These are phyloP conservation scores for Zygaena filipendulae DNA, from an alignment of 2,888 invertebrate genomes.

Conservation along the genomic window DNA sequence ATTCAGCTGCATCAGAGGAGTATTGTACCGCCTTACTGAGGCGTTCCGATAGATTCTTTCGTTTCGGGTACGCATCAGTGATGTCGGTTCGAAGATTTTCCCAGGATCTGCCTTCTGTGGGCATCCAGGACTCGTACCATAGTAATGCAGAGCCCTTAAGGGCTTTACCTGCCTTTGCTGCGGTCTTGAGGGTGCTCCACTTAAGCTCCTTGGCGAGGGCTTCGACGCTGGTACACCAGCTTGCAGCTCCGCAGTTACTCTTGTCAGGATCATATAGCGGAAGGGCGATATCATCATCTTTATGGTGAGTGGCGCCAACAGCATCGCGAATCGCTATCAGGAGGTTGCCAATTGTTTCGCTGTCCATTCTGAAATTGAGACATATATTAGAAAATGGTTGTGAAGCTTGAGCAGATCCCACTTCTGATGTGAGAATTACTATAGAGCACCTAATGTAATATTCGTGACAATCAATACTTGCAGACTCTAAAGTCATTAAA, in stretches of 20 bases:
- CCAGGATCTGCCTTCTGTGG: conserved; percentile 10
- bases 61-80: conserved; percentile 8
- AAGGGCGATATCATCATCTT: conserved; percentile 11
- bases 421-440: too few species aligned
- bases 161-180: conserved; percentile 19
- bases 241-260: conserved; percentile 14
- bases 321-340: conserved; percentile 8
- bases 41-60: conserved; percentile 14
- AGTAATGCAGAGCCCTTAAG: conserved; percentile 17
- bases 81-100: conserved; percentile 14
- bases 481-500: too few species aligned
- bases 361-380: too few species aligned
- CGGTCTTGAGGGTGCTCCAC: conserved; percentile 13
- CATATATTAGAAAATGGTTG: too few species aligned
- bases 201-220: conserved; percentile 11
- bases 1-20: conserved; percentile 7
- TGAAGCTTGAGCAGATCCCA: too few species aligned
- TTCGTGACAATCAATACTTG: too few species aligned
- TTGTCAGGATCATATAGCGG: conserved; percentile 11
- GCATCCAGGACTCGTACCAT: conserved; percentile 16
- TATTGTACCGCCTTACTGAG: conserved; percentile 14
- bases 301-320: conserved; percentile 3
- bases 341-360: background rate
- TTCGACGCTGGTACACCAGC: conserved; percentile 17
- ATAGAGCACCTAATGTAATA: too few species aligned